These are phyloP conservation scores for Piprites chloris DNA, from an alignment of 2,113 vertebrate genomes.

Conservation along the genomic window DNA sequence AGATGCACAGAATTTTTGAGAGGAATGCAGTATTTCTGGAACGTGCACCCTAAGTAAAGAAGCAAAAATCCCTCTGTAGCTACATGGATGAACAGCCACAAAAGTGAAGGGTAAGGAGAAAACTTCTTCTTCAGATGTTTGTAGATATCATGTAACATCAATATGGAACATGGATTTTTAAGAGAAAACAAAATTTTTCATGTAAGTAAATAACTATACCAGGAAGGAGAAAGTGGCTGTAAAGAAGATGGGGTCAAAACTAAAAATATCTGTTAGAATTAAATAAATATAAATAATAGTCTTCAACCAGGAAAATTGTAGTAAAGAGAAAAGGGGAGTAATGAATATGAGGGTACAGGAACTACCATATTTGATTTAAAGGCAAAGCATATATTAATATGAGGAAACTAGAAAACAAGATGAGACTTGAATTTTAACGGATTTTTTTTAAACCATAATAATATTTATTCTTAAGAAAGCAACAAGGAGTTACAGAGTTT, in stretches of 20 bases:
- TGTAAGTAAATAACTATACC: not conserved
- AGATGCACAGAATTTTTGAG: not conserved
- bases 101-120: not conserved
- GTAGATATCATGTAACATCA: not conserved
- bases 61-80: not conserved
- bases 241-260: not conserved
- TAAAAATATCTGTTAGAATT: not conserved
- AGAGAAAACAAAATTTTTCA: not conserved
- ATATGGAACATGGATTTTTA: not conserved
- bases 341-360: not conserved
- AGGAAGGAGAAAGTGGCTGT: not conserved
- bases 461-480: constrained; percentile 43
- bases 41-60: not conserved
- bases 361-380: not conserved
- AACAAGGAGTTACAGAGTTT: constrained; percentile 9
- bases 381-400: not conserved
- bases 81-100: not conserved
- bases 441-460: not conserved
- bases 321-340: not conserved
- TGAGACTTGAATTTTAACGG: not conserved
- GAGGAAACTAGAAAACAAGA: not conserved
- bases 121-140: not conserved
- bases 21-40: not conserved
- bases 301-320: not conserved
- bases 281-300: not conserved